Evolutionary conservation across 1,140 invertebrate genomes (phyloP), one percentile per base, ranked within the genome.

Genomic region (Ceratitis capitata): DNA sequence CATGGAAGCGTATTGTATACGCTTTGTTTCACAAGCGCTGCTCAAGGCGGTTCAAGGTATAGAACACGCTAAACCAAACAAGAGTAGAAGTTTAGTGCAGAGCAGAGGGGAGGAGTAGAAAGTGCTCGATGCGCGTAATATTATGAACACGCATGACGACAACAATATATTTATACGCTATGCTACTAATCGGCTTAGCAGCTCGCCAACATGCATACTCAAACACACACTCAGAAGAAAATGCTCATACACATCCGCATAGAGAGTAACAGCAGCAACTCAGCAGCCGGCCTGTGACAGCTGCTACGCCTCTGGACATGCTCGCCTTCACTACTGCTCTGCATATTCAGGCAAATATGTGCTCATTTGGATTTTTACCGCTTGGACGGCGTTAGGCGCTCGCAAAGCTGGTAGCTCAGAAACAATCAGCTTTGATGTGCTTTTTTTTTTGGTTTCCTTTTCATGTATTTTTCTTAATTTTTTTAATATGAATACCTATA

Each of bases 321-420:
- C n/a, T 12, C 39, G 19, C 19, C 39, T 23, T 4, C 69, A 6
- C 19, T 6, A 29, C 29, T 10, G 16, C 61, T 35, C 4, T 35
- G 9, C 12, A 26, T 26, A 61, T 29, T 12, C 19, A 10, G 23
- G 29, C 23, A 12, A 12, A 32, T 32, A 64, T 61, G 56, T 78
- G 69, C 39, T 78, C 69, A 78, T 78, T 78, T 78, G 39, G 69
- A 78, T 45, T 78, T 78, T 45, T n/a, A 78, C 39, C 69, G 69
- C 69, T 45, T 47, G n/a, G 32, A 47, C n/a, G 39, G 32, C 39
- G n/a, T 23, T 78, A 23, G 23, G 69, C 19, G 14, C 23, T n/a
- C 42, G 16, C 16, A 35, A 78, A 45, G 69, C 42, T 47, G 69
- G 19, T 45, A 26, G n/a, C 69, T 9, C 39, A 23, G 3, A 78